Conservation (phyloP, 1,140 invertebrate species). For the Pachyrhynchus sulphureomaculatus region DNA sequence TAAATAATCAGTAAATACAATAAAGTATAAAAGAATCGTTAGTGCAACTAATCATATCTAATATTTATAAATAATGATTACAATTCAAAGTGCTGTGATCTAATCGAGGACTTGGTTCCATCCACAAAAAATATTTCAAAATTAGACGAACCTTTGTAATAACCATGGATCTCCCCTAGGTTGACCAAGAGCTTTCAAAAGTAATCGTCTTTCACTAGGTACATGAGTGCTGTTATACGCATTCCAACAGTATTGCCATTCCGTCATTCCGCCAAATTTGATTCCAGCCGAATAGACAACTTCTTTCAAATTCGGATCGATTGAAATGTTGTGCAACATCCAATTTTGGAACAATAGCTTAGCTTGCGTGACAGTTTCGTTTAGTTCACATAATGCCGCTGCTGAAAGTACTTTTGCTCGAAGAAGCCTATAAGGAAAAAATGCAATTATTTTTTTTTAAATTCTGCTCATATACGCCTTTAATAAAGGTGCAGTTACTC, state of each 20-base stretch:
- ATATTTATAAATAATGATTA: no score
- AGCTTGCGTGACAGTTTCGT: conserved; percentile 64
- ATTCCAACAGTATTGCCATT: conserved; percentile 77
- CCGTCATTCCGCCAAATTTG: conserved; percentile 66
- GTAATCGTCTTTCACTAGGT: conserved; percentile 66
- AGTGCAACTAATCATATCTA: no score
- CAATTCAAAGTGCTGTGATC: no score
- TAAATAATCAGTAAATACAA: conserved; percentile 2
- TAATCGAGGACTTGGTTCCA: no score
- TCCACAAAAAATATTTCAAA: no score
- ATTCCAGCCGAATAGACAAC: conserved; percentile 74
- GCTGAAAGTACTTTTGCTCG: conserved; percentile 48
- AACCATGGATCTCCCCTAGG: conserved; percentile 69
- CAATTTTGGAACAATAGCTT: conserved; percentile 64
- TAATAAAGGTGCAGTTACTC: no score
- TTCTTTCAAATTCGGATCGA: conserved; percentile 70
- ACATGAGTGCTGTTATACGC: conserved; percentile 67
- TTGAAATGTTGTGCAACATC: conserved; percentile 60
- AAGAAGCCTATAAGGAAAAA: conserved; percentile 43
- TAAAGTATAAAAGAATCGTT: no score
- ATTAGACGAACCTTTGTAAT: conserved; percentile 56
- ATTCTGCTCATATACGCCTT: no score
- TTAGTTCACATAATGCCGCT: conserved; percentile 64
- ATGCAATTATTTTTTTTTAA: background rate
- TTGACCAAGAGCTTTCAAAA: conserved; percentile 69